Percentiles rank a stretch among this genome's conserved stretches.
Conservation (phyloP, 2,888 invertebrate genomes). For the Globia sparganii region DNA sequence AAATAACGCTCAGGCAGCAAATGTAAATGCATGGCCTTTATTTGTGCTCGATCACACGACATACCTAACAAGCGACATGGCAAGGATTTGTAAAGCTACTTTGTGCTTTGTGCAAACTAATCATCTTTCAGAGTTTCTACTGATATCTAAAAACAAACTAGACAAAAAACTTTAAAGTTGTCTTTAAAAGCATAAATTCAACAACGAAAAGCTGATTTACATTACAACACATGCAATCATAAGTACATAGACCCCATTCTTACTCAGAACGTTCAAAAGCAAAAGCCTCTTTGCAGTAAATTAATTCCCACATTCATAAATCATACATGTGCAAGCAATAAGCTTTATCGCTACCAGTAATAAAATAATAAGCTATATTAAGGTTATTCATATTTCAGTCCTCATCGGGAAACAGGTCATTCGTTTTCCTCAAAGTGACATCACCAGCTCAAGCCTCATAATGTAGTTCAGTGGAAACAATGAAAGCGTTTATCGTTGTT, state of each 20-base stretch:
- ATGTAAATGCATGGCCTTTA: slow-evolving; percentile 87
- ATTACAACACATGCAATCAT: slow-evolving; percentile 4
- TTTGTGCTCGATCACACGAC: slow-evolving; percentile 79
- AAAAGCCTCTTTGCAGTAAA: slow-evolving; percentile 47
- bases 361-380: slow-evolving; percentile 46
- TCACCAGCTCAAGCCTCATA: slow-evolving; percentile 64
- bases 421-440: slow-evolving; percentile 73
- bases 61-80: slow-evolving; percentile 62
- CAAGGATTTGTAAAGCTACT: slow-evolving; percentile 58
- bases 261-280: slow-evolving; percentile 40
- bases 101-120: slow-evolving; percentile 7
- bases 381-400: slow-evolving; percentile 61
- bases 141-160: background rate
- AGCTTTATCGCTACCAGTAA: slow-evolving; percentile 46
- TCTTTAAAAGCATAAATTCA: background rate
- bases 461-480: slow-evolving; percentile 72
- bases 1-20: slow-evolving; percentile 85
- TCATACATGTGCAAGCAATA: slow-evolving; percentile 34
- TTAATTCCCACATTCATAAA: slow-evolving; percentile 42
- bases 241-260: background rate
- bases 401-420: slow-evolving; percentile 60
- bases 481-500: slow-evolving; percentile 66
- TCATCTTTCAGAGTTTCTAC: background rate
- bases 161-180: background rate
- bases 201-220: background rate